Evolutionary conservation across 2,797 vertebrate species (phyloP), one percentile per base, ranked within the genome.

Genomic region (Lithobates sylvaticus): DNA sequence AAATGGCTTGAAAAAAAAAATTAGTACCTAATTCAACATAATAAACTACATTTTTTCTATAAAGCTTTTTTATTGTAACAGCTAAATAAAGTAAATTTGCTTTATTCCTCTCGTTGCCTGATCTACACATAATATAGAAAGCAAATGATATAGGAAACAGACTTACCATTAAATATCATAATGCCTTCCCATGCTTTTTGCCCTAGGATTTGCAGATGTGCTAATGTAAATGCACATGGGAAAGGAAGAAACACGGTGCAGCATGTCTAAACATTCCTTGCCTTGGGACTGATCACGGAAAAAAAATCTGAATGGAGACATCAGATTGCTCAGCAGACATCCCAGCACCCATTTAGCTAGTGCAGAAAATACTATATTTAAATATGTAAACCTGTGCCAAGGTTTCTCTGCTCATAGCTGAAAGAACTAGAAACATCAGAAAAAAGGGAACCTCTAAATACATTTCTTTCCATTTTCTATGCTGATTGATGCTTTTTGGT

Each of bases 141-240:
- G 67, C 42, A 76, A 79, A 87, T 85, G 1, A 83, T 75, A 83
- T 88, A 89, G 85, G 26, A 26, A 84, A 90, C 88, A 91, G 82
- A 94, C 94, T 95, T 94, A 94, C 94, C 93, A 88, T 91, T 85
- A 89, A 90, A 92, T 86, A 91, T 93, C 89, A 90, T n/a, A 92
- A 76, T 90, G 91, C 89, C 90, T 91, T 92, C 89, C 91, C 91
- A 91, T 87, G 88, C 79, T 91, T 91, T 74, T 90, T 90, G 44
- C 82, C 86, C 89, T 91, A 89, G 84, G 87, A 29, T 90, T 91
- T 92, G 10, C 90, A 85, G 86, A 88, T 88, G 79, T 88, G 71
- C 89, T 84, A 89, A 87, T 86, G 81, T 88, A 88, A 88, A 71
- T 88, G 90, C 89, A 89, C 88, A 88, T 88, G 89, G 78, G 84